phyloP scores from a whole-genome alignment of 2,113 vertebrate genomes.

The Gadus macrocephalus region DNA sequence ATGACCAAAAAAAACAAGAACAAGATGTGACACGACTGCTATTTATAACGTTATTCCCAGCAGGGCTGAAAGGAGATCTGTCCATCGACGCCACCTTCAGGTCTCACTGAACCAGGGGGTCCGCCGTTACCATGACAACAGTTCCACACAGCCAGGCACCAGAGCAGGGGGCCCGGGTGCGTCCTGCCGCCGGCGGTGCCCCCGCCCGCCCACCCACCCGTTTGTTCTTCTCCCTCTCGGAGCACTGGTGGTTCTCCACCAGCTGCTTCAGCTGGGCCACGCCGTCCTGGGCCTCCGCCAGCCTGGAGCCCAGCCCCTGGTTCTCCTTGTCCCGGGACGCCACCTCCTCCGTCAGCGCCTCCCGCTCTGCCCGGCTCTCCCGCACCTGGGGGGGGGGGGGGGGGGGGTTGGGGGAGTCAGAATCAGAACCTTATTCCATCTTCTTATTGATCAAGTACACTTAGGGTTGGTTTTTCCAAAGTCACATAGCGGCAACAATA shows the following conservation, averaged over 20 bases:
- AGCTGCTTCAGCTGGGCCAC: constrained; percentile 81
- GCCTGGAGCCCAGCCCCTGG: constrained; percentile 70
- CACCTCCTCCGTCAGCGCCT: constrained; percentile 58
- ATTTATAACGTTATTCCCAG: too few relatives aligned
- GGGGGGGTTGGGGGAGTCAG: background rate
- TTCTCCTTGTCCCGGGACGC: constrained; percentile 62
- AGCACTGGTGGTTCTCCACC: constrained; percentile 80
- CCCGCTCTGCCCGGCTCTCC: constrained; percentile 56
- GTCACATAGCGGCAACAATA: too few relatives aligned
- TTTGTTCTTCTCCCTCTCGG: constrained; percentile 93
- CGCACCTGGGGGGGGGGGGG: constrained; percentile 41
- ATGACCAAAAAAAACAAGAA: too few relatives aligned
- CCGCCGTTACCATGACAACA: too few relatives aligned
- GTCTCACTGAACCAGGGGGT: too few relatives aligned
- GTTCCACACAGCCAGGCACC: too few relatives aligned
- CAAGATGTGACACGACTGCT: too few relatives aligned
- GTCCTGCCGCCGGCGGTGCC: background rate
- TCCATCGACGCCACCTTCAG: too few relatives aligned
- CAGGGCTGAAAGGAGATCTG: too few relatives aligned
- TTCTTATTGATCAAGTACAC: too few relatives aligned
- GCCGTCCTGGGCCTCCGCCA: constrained; percentile 80
- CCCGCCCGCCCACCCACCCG: constrained; percentile 72
- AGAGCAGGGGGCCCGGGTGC: too few relatives aligned
- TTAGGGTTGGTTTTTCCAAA: background rate
- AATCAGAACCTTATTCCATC: background rate